Evolutionary conservation across 2,113 vertebrate genomes (phyloP).

Genomic region (Pteropus alecto): DNA sequence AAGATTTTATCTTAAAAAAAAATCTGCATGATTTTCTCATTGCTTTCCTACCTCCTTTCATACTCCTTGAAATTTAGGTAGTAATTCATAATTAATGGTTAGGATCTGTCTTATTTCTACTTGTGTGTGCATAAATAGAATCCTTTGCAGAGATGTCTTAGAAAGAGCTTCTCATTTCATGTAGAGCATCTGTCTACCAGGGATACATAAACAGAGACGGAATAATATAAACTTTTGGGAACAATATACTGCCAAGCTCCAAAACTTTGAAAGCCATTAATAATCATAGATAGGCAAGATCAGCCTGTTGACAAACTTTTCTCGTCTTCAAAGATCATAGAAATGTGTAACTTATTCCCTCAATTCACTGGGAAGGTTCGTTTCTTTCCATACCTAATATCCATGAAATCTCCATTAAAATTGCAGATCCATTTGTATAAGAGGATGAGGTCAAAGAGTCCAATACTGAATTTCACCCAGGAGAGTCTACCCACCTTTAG

Average conservation of each 20-base stretch:
- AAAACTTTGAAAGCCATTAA: constrained; percentile 59
- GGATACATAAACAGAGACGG: constrained; percentile 71
- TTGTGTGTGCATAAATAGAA: constrained; percentile 73
- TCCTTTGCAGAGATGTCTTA: constrained; percentile 66
- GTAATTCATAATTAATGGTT: constrained; percentile 82
- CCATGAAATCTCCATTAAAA: constrained; percentile 40
- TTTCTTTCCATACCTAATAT: constrained; percentile 42
- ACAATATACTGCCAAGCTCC: constrained; percentile 24
- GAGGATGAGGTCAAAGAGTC: constrained; percentile 16
- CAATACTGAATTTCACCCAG: background rate
- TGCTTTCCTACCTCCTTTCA: background rate
- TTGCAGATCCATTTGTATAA: constrained; percentile 17
- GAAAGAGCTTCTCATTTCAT: constrained; percentile 78
- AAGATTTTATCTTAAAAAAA: constrained; percentile 75
- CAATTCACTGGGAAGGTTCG: background rate
- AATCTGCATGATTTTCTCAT: constrained; percentile 55
- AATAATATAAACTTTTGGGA: constrained; percentile 68
- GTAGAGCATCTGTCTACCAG: constrained; percentile 35
- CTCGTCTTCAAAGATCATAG: constrained; percentile 26
- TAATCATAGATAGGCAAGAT: constrained; percentile 67
- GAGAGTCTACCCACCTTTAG: background rate
- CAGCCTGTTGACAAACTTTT: background rate
- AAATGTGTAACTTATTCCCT: background rate
- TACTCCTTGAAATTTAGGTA: constrained; percentile 64
- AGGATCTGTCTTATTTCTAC: constrained; percentile 75